phyloP scores from a whole-genome alignment of 2,113 vertebrate genomes.

The Sinocyclocheilus anophthalmus region DNA sequence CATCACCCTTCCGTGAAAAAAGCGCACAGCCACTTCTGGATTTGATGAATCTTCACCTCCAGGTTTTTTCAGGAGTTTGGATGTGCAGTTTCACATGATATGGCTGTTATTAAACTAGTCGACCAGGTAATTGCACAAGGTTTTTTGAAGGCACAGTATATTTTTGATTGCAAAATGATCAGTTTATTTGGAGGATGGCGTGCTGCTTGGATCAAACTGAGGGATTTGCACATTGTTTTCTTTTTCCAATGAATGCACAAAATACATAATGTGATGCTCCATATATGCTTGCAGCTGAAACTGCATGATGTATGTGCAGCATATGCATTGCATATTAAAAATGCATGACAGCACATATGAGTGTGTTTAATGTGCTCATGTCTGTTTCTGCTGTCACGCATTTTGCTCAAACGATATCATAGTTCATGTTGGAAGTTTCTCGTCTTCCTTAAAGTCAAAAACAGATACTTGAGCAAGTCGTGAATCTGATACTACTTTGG shows the following conservation, averaged over 20 bases:
- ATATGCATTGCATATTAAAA: neutral
- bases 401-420: neutral
- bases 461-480: neutral
- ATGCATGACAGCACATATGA: neutral
- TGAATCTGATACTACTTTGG: neutral
- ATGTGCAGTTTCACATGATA: constrained; percentile 71
- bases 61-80: constrained; percentile 56
- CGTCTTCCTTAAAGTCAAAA: neutral
- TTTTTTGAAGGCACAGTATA: constrained; percentile 15
- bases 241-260: neutral
- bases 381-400: neutral
- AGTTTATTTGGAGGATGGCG: neutral
- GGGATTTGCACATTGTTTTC: neutral
- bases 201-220: neutral
- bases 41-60: constrained; percentile 15
- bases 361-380: neutral
- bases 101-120: constrained; percentile 81
- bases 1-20: constrained; percentile 5
- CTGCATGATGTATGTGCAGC: neutral
- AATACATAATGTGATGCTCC: neutral
- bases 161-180: neutral
- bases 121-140: constrained; percentile 72
- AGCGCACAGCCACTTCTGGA: constrained; percentile 7
- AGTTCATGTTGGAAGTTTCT: neutral
- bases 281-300: neutral